Percentiles rank a stretch among this genome's conserved stretches.
Evolutionary conservation across 1,140 invertebrate species (phyloP).

Genomic region (Cyclina sinensis): DNA sequence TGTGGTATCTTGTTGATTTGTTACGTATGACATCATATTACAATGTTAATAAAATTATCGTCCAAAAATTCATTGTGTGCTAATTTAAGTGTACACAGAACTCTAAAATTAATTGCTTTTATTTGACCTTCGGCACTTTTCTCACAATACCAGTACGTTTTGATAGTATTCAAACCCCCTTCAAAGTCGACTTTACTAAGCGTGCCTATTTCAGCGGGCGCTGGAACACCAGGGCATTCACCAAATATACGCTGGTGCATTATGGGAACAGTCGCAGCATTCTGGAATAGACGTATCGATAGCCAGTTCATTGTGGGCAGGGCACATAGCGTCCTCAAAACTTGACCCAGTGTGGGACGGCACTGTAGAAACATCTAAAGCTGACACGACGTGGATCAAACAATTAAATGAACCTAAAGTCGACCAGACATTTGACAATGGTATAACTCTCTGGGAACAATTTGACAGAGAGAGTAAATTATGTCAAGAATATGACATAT

Average conservation of each 20-base stretch:
- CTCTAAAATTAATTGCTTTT: too few species aligned
- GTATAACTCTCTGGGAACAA: neutral
- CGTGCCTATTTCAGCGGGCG: constrained; percentile 31
- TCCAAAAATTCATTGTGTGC: too few species aligned
- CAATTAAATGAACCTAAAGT: neutral
- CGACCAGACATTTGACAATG: neutral
- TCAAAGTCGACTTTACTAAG: neutral
- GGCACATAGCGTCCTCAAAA: neutral
- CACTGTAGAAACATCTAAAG: neutral
- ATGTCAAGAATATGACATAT: neutral
- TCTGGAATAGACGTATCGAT: neutral
- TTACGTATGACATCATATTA: too few species aligned
- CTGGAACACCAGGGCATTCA: neutral
- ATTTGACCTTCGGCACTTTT: too few species aligned
- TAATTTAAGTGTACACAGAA: too few species aligned
- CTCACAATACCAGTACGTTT: too few species aligned
- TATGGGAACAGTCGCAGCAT: constrained; percentile 24
- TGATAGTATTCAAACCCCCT: too few species aligned
- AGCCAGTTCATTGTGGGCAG: neutral
- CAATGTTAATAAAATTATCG: too few species aligned
- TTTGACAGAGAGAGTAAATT: neutral
- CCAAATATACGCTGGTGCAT: neutral
- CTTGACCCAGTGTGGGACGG: constrained; percentile 26
- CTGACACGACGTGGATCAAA: neutral
- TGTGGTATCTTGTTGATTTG: too few species aligned